phyloP scores from a whole-genome alignment of 2,113 vertebrate species.

The Arizona elegans region DNA sequence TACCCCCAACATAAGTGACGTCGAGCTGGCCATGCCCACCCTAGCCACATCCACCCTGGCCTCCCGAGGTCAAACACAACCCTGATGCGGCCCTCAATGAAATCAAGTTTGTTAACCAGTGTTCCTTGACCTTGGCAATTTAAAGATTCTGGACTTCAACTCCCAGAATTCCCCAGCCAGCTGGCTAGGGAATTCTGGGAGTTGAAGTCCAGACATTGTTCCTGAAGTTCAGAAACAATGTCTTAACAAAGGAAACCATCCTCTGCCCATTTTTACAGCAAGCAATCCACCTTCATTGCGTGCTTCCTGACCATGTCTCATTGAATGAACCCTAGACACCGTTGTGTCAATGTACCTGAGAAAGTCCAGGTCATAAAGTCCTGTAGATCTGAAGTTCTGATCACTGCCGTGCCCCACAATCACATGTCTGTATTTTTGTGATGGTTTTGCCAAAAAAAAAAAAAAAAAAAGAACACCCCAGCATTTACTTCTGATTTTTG shows the following conservation, averaged over 20 bases:
- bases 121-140: background rate
- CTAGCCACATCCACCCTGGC: no score
- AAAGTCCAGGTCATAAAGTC: background rate
- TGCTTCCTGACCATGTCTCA: background rate
- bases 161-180: background rate
- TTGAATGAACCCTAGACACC: background rate
- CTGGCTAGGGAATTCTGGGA: background rate
- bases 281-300: background rate
- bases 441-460: no score
- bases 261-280: background rate
- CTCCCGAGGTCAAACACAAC: no score
- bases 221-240: background rate
- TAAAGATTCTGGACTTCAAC: background rate
- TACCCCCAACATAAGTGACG: no score
- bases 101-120: no score
- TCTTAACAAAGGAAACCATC: background rate
- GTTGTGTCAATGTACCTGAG: background rate
- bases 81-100: no score
- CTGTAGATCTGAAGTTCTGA: background rate
- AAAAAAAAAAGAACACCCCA: no score
- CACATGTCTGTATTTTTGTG: no score
- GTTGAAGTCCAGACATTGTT: background rate
- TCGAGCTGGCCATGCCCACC: no score
- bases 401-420: background rate
- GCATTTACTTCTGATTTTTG: background rate